Evolutionary conservation across 2,888 invertebrate species (phyloP), one percentile per base, ranked within the genome.

Genomic region (Heliothis peltigera): DNA sequence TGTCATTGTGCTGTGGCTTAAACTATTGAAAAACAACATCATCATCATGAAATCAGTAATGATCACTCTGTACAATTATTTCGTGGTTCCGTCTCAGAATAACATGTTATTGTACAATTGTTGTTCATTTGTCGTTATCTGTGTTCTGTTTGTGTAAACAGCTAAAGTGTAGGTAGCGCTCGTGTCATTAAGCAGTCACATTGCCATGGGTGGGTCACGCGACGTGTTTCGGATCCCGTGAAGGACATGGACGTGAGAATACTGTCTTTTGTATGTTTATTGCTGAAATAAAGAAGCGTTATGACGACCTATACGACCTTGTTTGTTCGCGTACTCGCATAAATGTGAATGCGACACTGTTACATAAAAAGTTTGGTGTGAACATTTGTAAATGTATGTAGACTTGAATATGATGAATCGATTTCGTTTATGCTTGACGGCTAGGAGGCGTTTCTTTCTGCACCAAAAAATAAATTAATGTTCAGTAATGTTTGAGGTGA

Each of bases 191-290:
- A 55, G 64, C 75, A 81, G 79, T 85, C 83, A 82, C 81, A 80
- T 82, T 83, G 82, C 75, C 79, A 67, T 79, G 80, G 67, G 66
- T 56, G 55, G 54, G 71, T 81, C 80, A 81, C 79, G 81, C 73
- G 75, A 76, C 39, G 39, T 76, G 72, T 80, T 77, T 78, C 80
- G 66, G 74, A 58, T 74, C 61, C 55, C 49, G 46, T 70, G 62
- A 64, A 79, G 72, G 73, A 73, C 77, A 59, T 60, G 46, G 39
- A 63, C 70, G 47, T 60, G 63, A 75, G 70, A 77, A 75, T 61
- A 72, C 70, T 49, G 67, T 68, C 71, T 75, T 76, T 75, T 78
- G 74, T 71, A 64, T 75, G 74, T 56, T 59, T 63, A 68, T 57
- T 68, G 63, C 68, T 73, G 73, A 63, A 63, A 57, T 66, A 48